Evolutionary conservation across 2,797 vertebrate genomes (phyloP).

Genomic region (Pseudochaenichthys georgianus): DNA sequence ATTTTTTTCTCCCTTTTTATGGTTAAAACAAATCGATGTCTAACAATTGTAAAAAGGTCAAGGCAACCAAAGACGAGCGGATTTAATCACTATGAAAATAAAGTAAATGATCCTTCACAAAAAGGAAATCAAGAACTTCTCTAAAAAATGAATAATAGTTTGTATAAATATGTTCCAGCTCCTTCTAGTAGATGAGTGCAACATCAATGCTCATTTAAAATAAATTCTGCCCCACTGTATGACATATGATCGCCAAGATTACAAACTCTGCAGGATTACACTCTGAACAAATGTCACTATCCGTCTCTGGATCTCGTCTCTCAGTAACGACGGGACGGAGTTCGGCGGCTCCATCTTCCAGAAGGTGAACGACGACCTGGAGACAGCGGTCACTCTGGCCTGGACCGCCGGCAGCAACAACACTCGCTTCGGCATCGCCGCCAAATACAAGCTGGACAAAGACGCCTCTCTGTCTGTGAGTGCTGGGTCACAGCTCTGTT

Average conservation of each 20-base stretch:
- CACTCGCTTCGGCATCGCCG: conserved; percentile 94
- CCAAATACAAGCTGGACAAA: conserved; percentile 93
- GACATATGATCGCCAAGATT: not conserved
- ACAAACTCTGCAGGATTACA: not conserved
- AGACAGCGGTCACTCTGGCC: conserved; percentile 94
- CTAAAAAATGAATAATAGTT: too few relatives aligned
- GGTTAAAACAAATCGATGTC: too few relatives aligned
- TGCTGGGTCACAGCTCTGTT: not conserved
- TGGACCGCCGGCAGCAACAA: conserved; percentile 99
- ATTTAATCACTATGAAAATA: too few relatives aligned
- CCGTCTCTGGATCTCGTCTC: not conserved
- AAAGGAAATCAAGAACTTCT: not conserved
- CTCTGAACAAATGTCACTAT: not conserved
- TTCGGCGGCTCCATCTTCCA: conserved; percentile 98
- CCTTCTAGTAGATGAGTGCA: too few relatives aligned
- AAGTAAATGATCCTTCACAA: not conserved
- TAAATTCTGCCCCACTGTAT: too few relatives aligned
- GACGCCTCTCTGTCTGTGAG: conserved; percentile 90
- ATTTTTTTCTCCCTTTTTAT: too few relatives aligned
- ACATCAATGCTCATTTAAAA: too few relatives aligned
- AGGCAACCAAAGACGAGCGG: too few relatives aligned
- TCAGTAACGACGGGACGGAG: conserved; percentile 95
- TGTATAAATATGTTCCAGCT: too few relatives aligned
- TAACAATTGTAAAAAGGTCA: too few relatives aligned
- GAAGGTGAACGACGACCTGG: conserved; percentile 91